Evolutionary conservation across 2,113 vertebrate genomes (phyloP), one percentile per base, ranked within the genome.

Genomic region (Oreochromis niloticus): DNA sequence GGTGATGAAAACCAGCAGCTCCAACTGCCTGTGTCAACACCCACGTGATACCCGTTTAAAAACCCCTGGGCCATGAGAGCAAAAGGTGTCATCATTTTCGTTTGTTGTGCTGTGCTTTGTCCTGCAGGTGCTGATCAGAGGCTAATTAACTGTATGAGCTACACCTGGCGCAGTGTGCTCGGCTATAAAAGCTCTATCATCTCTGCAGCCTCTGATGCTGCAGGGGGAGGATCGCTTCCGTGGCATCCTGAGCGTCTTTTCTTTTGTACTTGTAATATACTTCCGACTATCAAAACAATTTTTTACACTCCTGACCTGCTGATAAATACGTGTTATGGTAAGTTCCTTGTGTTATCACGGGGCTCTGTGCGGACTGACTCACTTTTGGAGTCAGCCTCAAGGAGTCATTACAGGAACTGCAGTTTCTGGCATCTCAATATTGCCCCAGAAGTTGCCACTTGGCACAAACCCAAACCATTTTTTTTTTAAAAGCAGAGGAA

Each of bases 191-290:
- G 43, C 43, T 27, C 41, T 17, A 9, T 75, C 41, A 27, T 48
- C 39, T 17, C 68, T 75, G 68, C 41, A 73, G 22, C 24, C 71
- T 50, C 4, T 17, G 68, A 16, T 27, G 5, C 41, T 30, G 43
- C 22, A 11, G 11, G 68, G 24, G 68, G 24, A 75, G 24, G 13
- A 7, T 75, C 4, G 6, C 68, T 73, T 48, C 43, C 1, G 3
- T 0, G 36, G 39, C n/a, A 3, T 16, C 39, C 5, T 16, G 22
- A 27, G 68, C 2, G 1, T 0, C 22, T 10, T 46, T 73, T 46
- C 39, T 1, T 46, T 71, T 27, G 41, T 46, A 6, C 13, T 48
- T 27, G 3, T 30, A 43, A 0, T 73, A 17, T 27, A 11, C 68
- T 73, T 43, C 22, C 0, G 0, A 6, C 22, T 24, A 27, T 73